Conservation (phyloP, 2,888 invertebrate species). For the Acronicta alni region DNA sequence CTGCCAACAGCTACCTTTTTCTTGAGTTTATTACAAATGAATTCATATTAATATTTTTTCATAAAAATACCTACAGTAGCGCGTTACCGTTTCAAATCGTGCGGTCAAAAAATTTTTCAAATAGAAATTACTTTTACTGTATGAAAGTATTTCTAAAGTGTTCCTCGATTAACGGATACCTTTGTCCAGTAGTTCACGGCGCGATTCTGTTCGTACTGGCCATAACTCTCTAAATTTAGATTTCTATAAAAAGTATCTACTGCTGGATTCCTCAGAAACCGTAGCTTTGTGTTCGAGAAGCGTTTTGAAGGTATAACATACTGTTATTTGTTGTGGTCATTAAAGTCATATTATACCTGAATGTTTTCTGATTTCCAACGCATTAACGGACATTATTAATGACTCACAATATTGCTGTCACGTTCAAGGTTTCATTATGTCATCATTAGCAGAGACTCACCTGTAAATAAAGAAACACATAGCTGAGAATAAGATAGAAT, state of each 20-base stretch:
- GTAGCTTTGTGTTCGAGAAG: slow-evolving; percentile 51
- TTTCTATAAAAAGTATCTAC: slow-evolving; percentile 74
- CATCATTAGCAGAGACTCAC: slow-evolving; percentile 57
- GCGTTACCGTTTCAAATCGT: neutral
- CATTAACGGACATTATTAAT: slow-evolving; percentile 27
- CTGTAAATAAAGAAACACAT: slow-evolving; percentile 56
- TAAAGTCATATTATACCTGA: slow-evolving; percentile 10
- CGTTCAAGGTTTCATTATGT: slow-evolving; percentile 64
- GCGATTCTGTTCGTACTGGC: slow-evolving; percentile 65
- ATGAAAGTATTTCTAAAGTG: slow-evolving; percentile 24
- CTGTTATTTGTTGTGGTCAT: slow-evolving; percentile 26
- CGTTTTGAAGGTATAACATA: slow-evolving; percentile 26
- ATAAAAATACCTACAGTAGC: no score
- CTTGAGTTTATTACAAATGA: no score
- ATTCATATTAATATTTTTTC: no score
- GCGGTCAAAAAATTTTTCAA: neutral
- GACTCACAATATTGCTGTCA: slow-evolving; percentile 63
- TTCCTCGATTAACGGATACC: slow-evolving; percentile 47
- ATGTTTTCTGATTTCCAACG: slow-evolving; percentile 18
- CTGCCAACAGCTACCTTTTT: no score
- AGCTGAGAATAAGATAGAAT: slow-evolving; percentile 9
- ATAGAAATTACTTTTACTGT: slow-evolving; percentile 1
- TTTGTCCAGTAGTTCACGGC: slow-evolving; percentile 67
- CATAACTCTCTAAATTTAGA: slow-evolving; percentile 76
- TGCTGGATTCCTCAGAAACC: slow-evolving; percentile 71